Evolutionary conservation across 1,140 invertebrate genomes (phyloP).

Genomic region (Bombus sibiricus): DNA sequence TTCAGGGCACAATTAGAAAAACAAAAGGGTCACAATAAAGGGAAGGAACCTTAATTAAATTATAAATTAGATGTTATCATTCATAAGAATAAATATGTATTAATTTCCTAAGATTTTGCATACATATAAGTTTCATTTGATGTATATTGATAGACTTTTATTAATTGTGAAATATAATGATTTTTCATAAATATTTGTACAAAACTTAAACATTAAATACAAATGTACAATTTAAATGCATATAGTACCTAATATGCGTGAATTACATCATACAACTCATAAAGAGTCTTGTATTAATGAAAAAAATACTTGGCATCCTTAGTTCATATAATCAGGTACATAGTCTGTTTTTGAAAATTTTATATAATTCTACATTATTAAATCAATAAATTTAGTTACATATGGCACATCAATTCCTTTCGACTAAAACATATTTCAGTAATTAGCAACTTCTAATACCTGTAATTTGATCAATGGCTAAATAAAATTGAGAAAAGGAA

Average conservation of each 20-base stretch:
- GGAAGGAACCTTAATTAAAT: slow-evolving; percentile 55
- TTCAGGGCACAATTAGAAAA: slow-evolving; percentile 80
- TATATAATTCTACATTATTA: slow-evolving; percentile 43
- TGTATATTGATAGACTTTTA: slow-evolving; percentile 29
- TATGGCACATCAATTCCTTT: slow-evolving; percentile 59
- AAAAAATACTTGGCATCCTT: slow-evolving; percentile 65
- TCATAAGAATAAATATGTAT: slow-evolving; percentile 57
- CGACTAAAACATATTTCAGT: slow-evolving; percentile 46
- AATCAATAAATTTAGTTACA: slow-evolving; percentile 52
- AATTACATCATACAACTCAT: slow-evolving; percentile 13
- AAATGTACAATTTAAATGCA: slow-evolving; percentile 47
- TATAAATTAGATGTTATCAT: slow-evolving; percentile 30
- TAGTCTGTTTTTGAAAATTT: slow-evolving; percentile 42
- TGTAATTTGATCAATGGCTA: neutral
- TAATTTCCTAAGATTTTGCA: slow-evolving; percentile 31
- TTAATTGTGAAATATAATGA: slow-evolving; percentile 57
- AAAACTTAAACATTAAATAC: slow-evolving; percentile 65
- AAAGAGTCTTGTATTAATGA: slow-evolving; percentile 45
- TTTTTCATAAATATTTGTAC: slow-evolving; percentile 59
- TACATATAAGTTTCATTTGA: slow-evolving; percentile 39
- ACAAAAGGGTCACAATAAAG: slow-evolving; percentile 70
- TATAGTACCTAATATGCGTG: slow-evolving; percentile 24
- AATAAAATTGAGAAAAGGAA: neutral
- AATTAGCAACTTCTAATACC: slow-evolving; percentile 12
- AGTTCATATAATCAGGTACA: slow-evolving; percentile 68